Base-by-base conservation (phyloP, 2,888 invertebrate species). In the Corythucha ciliata region DNA sequence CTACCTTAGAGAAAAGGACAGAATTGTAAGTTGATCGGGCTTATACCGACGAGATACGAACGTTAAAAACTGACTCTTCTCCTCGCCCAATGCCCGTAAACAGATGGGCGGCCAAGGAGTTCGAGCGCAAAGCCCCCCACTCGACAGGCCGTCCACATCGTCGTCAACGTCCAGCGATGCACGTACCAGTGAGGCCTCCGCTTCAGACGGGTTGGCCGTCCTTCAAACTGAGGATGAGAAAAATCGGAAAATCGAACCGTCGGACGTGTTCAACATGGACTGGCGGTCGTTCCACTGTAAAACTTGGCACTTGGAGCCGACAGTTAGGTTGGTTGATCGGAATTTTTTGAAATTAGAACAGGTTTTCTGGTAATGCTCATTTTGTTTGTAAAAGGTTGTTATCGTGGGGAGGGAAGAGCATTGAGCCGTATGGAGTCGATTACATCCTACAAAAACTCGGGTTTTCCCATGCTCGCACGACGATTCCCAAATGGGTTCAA, bases 401-500 rank as follows among this genome's bases (percentile, higher is more conserved):
- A 4, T 86, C 85, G 10, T 91, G 90, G 90, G 90, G 87, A 48
- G 94, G 94, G 41, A 92, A 92, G 69, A 88, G 91, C 63, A 93
- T 97, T 64, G 96, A 97, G 69, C 96, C 97, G 1, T 96, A 96
- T 66, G 96, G 96, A 46, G 91, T 97, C 56, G 97, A 98, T 73
- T 96, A 93, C 70, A 94, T 98, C 65, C 77, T 98, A 45, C 93
- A 96, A 72, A 94, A 96, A 71, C 75, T 98, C 34, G 96, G 96
- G 39, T 97, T 98, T 70, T 83, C 89, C 54, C 97, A 98, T 72
- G 96, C 97, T 10, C 78, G 96, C 59, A 92, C 90, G 59, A 98
- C 98, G 51, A 98, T 98, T 66, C 98, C 98, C 52, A 98, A 98
- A 72, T 98, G 97, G 93, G 80, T 97, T 74, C 98, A 98, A 71